Evolutionary conservation across 1,140 invertebrate species (phyloP).

Genomic region (Trinorchestia longiramus): DNA sequence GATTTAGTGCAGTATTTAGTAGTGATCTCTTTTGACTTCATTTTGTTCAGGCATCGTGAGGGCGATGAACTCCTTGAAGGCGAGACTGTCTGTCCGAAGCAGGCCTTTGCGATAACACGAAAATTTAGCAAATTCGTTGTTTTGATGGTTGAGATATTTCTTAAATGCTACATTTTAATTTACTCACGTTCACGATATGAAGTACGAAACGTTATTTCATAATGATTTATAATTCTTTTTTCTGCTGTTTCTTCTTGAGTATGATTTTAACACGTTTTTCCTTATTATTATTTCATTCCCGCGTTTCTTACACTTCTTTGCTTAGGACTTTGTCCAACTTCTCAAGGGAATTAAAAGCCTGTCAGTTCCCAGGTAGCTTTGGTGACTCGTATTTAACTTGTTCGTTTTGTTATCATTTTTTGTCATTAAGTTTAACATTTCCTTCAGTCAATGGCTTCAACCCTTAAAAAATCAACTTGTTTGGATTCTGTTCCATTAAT

Average conservation of each 20-base stretch:
- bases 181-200: neutral
- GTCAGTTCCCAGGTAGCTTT: neutral
- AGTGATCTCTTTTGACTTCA: neutral
- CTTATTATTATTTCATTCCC: neutral
- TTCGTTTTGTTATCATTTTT: neutral
- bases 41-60: neutral
- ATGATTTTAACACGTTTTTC: no score
- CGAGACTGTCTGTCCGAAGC: no score
- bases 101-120: neutral
- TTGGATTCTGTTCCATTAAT: neutral
- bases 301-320: neutral
- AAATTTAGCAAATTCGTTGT: neutral
- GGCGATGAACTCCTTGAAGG: neutral
- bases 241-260: no score
- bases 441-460: neutral
- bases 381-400: neutral
- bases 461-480: neutral
- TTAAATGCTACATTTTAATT: neutral
- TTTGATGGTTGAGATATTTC: neutral
- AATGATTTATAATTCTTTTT: neutral
- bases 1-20: neutral
- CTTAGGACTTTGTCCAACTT: no score
- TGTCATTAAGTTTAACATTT: neutral
- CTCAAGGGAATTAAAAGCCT: neutral
- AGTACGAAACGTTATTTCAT: neutral